Base-by-base conservation (phyloP, 2,797 vertebrate genomes). In the Pangasius mekongensis region DNA sequence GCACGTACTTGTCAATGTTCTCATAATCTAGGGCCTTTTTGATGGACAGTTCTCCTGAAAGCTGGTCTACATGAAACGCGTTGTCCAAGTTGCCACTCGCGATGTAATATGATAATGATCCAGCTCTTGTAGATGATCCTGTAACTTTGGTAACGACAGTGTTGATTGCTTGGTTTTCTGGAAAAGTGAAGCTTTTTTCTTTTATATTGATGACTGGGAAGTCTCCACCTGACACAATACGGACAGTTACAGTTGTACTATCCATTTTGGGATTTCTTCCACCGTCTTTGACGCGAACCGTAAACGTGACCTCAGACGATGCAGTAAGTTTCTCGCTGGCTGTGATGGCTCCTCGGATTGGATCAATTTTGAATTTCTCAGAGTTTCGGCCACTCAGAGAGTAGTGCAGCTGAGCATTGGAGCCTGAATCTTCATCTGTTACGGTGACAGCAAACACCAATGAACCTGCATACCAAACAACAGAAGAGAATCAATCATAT, bases 391-490 rank as follows among this genome's bases (percentile, higher is more conserved):
- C 99, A 20, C 95, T 90, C 0, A 99, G 96, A 24, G 98, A 98
- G 92, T 98, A 99, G 92, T 98, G 97, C 64, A 99, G 97, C 92
- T 98, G 96, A 0, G 98, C 96, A 0, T 99, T 99, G 86, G 97
- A 95, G 16, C 98, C 98, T 0, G 96, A 93, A 88, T 99, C 99
- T 2, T 98, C 97, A 49, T 99, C 99, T 0, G 98, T 99, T 90
- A 99, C 99, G 0, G 99, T 99, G 20, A 99, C 98, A 0, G 99
- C 98, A 94, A 99, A 99, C 86, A 99, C 97, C 27, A 99, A 95
- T 0, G 97, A 97, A 58, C 98, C 99, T 99, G 89, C 58, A 93
- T 92, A 0, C 1, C 58, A 93, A 93, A 0, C 1, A 69, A 84
- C 24, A 94, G 13, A 71, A 62, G 49, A 56, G 5, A 87, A 64